These are phyloP conservation scores for Platycercus adscitus DNA, from an alignment of 2,113 vertebrate species.

Conservation along the genomic window DNA sequence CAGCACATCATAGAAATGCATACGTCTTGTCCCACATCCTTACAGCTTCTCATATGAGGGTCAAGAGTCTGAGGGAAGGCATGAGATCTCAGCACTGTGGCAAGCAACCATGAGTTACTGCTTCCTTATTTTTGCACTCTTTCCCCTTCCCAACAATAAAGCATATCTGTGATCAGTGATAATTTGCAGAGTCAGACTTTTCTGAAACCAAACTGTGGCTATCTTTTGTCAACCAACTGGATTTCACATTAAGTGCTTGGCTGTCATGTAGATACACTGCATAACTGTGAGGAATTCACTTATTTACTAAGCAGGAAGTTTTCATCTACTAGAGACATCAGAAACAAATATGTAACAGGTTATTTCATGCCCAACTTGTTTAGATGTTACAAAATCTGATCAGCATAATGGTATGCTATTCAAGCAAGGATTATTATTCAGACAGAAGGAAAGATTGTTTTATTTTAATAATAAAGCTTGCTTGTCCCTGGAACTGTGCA, in stretches of 20 bases:
- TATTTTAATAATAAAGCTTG: background rate
- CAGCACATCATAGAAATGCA: background rate
- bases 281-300: background rate
- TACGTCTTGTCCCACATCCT: background rate
- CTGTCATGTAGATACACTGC: background rate
- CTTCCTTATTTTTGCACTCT: background rate
- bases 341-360: background rate
- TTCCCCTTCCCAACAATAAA: background rate
- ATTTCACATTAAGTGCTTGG: background rate
- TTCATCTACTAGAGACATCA: background rate
- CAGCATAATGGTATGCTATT: background rate
- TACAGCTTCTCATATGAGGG: background rate
- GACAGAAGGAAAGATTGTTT: background rate
- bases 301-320: background rate
- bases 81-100: background rate
- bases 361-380: background rate
- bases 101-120: background rate
- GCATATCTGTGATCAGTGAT: background rate
- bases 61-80: background rate
- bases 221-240: background rate
- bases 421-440: background rate
- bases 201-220: background rate
- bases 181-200: background rate
- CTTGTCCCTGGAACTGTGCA: background rate
- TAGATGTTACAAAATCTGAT: background rate